Evolutionary conservation across 1,140 invertebrate genomes (phyloP).

Genomic region (Wasmannia auropunctata): DNA sequence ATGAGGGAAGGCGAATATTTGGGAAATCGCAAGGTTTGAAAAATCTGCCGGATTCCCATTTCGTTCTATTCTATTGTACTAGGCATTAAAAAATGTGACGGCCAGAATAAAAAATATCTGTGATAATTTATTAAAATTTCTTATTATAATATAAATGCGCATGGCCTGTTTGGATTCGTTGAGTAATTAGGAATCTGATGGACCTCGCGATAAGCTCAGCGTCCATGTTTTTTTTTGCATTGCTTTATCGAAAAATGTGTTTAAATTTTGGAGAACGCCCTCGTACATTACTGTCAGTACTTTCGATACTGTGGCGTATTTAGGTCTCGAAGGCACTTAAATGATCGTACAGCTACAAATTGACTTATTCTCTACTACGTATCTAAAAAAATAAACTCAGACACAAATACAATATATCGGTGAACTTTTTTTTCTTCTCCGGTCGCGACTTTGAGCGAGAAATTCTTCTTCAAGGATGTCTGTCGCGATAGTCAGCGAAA

Average conservation of each 20-base stretch:
- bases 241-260: background rate
- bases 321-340: conserved; percentile 29
- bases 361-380: background rate
- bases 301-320: background rate
- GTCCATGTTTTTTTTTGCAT: background rate
- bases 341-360: background rate
- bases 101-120: background rate
- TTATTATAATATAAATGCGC: conserved; percentile 13
- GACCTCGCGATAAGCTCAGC: background rate
- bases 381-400: conserved; percentile 3
- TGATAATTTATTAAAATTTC: conserved; percentile 44
- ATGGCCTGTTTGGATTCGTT: background rate
- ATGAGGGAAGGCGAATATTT: background rate
- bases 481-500: background rate
- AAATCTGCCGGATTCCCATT: background rate
- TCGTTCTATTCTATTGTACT: background rate
- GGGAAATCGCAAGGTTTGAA: background rate
- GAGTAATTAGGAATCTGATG: conserved; percentile 19
- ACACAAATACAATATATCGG: background rate
- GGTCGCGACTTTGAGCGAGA: background rate
- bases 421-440: background rate
- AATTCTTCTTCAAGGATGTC: background rate
- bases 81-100: background rate
- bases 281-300: background rate
- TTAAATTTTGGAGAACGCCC: background rate